A percentile compares a stretch with the other conserved stretches of the same genome.
phyloP scores from a whole-genome alignment of 2,888 invertebrate genomes.

The Trissolcus brochymenae region DNA sequence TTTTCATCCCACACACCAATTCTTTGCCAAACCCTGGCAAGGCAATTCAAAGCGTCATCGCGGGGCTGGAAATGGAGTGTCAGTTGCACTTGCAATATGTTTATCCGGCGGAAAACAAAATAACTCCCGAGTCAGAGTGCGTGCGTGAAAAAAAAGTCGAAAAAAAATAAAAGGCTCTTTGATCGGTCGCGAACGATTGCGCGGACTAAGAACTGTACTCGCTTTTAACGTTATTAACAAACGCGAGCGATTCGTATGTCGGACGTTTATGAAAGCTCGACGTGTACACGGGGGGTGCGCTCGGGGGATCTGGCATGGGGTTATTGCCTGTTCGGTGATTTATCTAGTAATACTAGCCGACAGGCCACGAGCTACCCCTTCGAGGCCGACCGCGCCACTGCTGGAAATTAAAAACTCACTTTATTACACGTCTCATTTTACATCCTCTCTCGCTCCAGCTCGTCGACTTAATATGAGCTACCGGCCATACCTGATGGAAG shows the following conservation, averaged over 20 bases:
- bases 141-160: not conserved
- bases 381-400: slow-evolving; percentile 69
- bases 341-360: slow-evolving; percentile 77
- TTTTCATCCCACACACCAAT: not conserved
- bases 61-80: slow-evolving; percentile 29
- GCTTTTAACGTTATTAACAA: slow-evolving; percentile 62
- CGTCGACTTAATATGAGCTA: slow-evolving; percentile 57
- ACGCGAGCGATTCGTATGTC: slow-evolving; percentile 59
- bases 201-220: slow-evolving; percentile 12
- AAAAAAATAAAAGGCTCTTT: slow-evolving; percentile 8
- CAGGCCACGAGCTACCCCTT: slow-evolving; percentile 71
- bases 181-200: slow-evolving; percentile 16
- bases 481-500: slow-evolving; percentile 74
- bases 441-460: slow-evolving; percentile 35
- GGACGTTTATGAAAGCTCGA: slow-evolving; percentile 62
- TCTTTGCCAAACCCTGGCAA: not conserved
- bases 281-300: slow-evolving; percentile 39
- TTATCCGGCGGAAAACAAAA: slow-evolving; percentile 27
- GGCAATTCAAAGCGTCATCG: slow-evolving; percentile 20
- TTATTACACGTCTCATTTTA: slow-evolving; percentile 76
- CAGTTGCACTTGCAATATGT: slow-evolving; percentile 30
- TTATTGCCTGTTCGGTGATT: slow-evolving; percentile 77
- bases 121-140: slow-evolving; percentile 7
- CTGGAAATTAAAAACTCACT: slow-evolving; percentile 77
- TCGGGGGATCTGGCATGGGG: slow-evolving; percentile 65